Evolutionary conservation across 2,888 invertebrate species (phyloP), one percentile per base, ranked within the genome.

Genomic region (Stictocephala bisonia): DNA sequence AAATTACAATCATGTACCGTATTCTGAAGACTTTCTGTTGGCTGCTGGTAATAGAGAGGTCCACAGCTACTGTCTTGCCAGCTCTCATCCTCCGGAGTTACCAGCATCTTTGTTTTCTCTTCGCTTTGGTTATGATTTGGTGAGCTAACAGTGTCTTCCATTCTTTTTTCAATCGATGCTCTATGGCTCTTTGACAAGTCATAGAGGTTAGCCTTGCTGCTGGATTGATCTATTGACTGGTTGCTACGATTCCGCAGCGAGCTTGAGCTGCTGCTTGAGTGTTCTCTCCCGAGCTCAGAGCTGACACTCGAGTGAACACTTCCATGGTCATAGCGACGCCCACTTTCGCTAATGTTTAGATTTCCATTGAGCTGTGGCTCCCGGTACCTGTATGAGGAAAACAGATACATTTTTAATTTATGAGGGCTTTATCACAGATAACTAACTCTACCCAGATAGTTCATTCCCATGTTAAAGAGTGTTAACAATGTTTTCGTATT

Each of bases 271-370:
- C 70, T 56, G 11, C 41, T 70, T 13, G 71, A 71, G 9, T 58
- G 71, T 31, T 71, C 71, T 26, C 56, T 27, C 9, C 27, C 22
- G 6, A 41, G 70, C n/a, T 51, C 53, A 3, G 66, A 67, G 26
- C 53, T 72, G 9, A 20, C 53, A 53, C 67, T 72, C 1, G 67
- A 56, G 53, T 72, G 53, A n/a, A 72, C 50, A 26, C 66, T 67
- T 40, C 41, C 56, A 27, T 56, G 56, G 70, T 70, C 56, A 48
- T 26, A 56, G 35, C 56, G 53, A 13, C 56, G 53, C 15, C n/a
- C n/a, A n/a, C n/a, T n/a, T n/a, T n/a, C n/a, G n/a, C n/a, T n/a
- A n/a, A n/a, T n/a, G n/a, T n/a, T n/a, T n/a, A n/a, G n/a, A n/a
- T n/a, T n/a, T n/a, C n/a, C n/a, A n/a, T n/a, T n/a, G n/a, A n/a